phyloP scores from a whole-genome alignment of 2,113 vertebrate genomes.

The Rhinopithecus roxellana region DNA sequence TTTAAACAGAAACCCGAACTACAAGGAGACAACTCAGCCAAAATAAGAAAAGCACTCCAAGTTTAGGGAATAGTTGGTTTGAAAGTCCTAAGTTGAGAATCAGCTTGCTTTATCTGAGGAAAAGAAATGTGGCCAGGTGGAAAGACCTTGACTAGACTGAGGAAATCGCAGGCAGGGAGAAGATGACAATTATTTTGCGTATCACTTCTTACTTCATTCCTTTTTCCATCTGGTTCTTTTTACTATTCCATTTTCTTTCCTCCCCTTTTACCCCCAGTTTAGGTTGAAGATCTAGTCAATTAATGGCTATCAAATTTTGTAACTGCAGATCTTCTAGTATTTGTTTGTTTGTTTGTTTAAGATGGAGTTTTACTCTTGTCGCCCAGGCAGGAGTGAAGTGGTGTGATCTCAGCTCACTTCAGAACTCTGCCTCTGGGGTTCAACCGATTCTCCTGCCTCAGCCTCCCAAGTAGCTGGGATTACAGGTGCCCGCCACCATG shows the following conservation, averaged over 20 bases:
- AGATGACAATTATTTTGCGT: background rate
- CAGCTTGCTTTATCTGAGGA: background rate
- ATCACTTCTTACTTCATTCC: background rate
- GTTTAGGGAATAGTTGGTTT: background rate
- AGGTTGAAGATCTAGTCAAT: slow-evolving; percentile 26
- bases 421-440: background rate
- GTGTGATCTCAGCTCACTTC: background rate
- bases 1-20: background rate
- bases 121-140: background rate
- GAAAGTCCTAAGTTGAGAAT: background rate
- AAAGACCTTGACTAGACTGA: background rate
- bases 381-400: background rate
- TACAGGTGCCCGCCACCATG: too few species aligned
- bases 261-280: background rate
- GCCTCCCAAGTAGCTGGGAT: too few species aligned
- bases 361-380: background rate
- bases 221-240: background rate
- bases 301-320: background rate
- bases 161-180: background rate
- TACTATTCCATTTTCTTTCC: background rate
- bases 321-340: background rate
- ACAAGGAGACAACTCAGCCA: background rate
- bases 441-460: background rate
- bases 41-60: background rate
- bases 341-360: background rate